Evolutionary conservation across 2,797 vertebrate species (phyloP).

Genomic region (Enteromius paludinosus): DNA sequence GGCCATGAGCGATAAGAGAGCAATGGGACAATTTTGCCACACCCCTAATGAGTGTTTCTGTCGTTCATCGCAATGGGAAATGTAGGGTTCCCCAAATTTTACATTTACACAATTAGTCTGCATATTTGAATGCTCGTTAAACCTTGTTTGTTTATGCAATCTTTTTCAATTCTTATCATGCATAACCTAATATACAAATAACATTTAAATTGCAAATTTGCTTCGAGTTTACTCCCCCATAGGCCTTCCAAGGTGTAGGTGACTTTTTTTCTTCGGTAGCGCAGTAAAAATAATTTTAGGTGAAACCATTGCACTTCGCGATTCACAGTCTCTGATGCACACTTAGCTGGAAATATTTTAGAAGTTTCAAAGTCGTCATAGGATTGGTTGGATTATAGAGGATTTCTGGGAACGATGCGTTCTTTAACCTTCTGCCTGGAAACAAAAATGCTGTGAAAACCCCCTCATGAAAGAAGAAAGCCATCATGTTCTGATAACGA

Average conservation of each 20-base stretch:
- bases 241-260: not conserved
- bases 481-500: no score
- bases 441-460: no score
- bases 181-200: not conserved
- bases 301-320: not conserved
- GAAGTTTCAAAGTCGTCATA: no score
- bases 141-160: not conserved
- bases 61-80: not conserved
- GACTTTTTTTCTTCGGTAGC: not conserved
- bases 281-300: no score
- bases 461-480: no score
- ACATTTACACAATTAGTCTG: not conserved
- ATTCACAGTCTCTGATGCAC: not conserved
- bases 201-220: not conserved
- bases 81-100: not conserved
- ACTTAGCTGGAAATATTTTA: no score
- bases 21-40: not conserved
- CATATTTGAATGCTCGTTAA: not conserved
- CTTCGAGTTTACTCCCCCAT: not conserved
- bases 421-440: no score
- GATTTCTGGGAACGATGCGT: no score
- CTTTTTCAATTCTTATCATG: not conserved
- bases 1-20: not conserved
- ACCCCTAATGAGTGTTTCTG: not conserved
- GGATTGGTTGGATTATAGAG: no score